Percentiles rank a stretch among this genome's conserved stretches.
These are phyloP conservation scores for Silurus meridionalis DNA, from an alignment of 2,113 vertebrate genomes.

Conservation along the genomic window DNA sequence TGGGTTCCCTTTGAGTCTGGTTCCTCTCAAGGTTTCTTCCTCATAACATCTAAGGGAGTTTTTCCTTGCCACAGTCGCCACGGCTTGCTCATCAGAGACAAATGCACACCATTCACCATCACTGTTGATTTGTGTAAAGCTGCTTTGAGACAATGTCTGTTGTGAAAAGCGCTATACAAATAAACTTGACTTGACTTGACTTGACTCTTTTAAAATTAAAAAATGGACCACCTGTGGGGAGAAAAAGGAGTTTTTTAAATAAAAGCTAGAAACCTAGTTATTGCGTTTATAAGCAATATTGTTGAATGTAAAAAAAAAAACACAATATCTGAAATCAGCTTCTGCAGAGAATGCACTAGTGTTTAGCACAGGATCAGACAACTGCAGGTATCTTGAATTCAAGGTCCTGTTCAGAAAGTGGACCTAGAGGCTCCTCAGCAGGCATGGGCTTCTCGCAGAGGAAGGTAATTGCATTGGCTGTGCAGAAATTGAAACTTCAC, in stretches of 20 bases:
- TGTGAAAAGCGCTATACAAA: too few relatives aligned
- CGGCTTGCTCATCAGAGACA: too few relatives aligned
- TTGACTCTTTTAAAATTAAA: conserved; percentile 20
- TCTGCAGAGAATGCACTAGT: background rate
- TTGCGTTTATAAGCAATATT: conserved; percentile 37
- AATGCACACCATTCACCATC: too few relatives aligned
- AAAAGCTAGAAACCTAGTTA: conserved; percentile 30
- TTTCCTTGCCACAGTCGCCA: too few relatives aligned
- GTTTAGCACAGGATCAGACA: conserved; percentile 26
- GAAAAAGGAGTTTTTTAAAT: background rate
- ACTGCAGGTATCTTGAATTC: conserved; percentile 53
- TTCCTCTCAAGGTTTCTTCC: too few relatives aligned
- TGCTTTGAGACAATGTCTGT: too few relatives aligned
- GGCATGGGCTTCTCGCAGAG: conserved; percentile 41
- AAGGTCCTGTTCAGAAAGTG: conserved; percentile 55
- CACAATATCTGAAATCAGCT: background rate
- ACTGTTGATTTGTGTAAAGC: too few relatives aligned
- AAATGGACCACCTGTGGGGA: conserved; percentile 9
- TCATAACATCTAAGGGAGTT: too few relatives aligned
- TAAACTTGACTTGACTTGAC: too few relatives aligned
- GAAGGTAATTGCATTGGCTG: conserved; percentile 64
- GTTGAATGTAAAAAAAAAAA: conserved; percentile 43
- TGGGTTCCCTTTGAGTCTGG: too few relatives aligned
- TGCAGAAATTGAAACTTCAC: conserved; percentile 66
- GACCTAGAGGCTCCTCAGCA: conserved; percentile 55